phyloP scores from a whole-genome alignment of 92 coral and sea anemone genomes.

The Diadumene lineata region DNA sequence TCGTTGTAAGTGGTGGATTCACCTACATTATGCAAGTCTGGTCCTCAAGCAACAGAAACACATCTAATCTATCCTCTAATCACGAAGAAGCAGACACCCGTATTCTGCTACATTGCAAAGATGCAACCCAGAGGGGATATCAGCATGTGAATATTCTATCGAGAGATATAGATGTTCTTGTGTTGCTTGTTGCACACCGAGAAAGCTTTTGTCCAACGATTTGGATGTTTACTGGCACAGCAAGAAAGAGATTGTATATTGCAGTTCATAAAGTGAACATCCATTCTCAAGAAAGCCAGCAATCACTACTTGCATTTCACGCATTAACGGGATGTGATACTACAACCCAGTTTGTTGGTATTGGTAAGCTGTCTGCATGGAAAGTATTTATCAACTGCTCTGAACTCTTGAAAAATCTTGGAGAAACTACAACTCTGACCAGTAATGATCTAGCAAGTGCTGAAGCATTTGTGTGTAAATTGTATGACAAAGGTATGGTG shows the following conservation, averaged over 20 bases:
- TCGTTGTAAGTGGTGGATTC: slow-evolving; percentile 61
- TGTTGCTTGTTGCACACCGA: no score
- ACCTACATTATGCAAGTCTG: slow-evolving; percentile 48
- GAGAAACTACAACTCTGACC: slow-evolving; percentile 20
- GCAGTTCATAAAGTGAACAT: slow-evolving; percentile 54
- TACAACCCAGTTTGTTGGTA: slow-evolving; percentile 52
- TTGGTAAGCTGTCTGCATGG: slow-evolving; percentile 46
- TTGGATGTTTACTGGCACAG: slow-evolving; percentile 71
- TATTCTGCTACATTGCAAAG: slow-evolving; percentile 59
- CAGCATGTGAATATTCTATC: slow-evolving; percentile 56
- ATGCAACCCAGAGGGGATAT: slow-evolving; percentile 57
- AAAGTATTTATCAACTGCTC: slow-evolving; percentile 23
- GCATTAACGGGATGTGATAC: slow-evolving; percentile 60
- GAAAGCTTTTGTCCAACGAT: slow-evolving; percentile 50
- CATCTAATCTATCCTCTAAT: slow-evolving; percentile 45
- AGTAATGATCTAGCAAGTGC: slow-evolving; percentile 45
- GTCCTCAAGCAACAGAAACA: slow-evolving; percentile 33
- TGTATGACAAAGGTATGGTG: slow-evolving; percentile 41
- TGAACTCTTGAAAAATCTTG: slow-evolving; percentile 25
- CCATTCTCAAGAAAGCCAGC: slow-evolving; percentile 39
- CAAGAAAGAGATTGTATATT: slow-evolving; percentile 37
- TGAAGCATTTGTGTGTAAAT: slow-evolving; percentile 68
- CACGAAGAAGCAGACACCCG: slow-evolving; percentile 70
- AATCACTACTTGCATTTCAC: slow-evolving; percentile 65
- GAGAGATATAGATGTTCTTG: no score